Conservation (phyloP, 2,888 invertebrate genomes). For the Gnatocerus cornutus region DNA sequence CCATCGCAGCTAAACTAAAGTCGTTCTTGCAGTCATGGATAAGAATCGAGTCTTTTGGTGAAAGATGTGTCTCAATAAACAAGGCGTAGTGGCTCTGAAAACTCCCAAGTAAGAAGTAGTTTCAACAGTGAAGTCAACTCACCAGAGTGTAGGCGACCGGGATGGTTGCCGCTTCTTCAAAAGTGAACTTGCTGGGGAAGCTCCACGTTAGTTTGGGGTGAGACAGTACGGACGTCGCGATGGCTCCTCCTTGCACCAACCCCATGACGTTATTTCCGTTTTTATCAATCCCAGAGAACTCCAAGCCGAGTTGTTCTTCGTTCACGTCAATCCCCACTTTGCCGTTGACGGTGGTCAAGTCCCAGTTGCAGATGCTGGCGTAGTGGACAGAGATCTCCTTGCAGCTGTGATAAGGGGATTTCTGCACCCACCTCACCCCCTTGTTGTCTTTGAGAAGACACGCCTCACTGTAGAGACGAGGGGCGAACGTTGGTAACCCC, state of each 20-base stretch:
- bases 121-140: conserved; percentile 48
- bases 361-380: conserved; percentile 27
- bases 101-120: conserved; percentile 41
- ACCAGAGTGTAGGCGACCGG: conserved; percentile 78
- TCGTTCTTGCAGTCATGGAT: conserved; percentile 77
- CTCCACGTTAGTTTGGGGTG: conserved; percentile 72
- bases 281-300: conserved; percentile 77
- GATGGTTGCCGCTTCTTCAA: conserved; percentile 79
- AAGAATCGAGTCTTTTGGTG: conserved; percentile 54
- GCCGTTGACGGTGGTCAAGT: conserved; percentile 64
- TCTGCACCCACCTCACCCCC: conserved; percentile 79
- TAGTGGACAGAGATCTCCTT: conserved; percentile 29
- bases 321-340: conserved; percentile 94
- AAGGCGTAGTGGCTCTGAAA: conserved; percentile 58
- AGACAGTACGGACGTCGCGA: conserved; percentile 73
- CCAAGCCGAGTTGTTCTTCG: conserved; percentile 88
- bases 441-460: conserved; percentile 25
- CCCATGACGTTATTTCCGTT: conserved; percentile 72
- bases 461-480: conserved; percentile 71
- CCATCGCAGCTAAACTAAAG: conserved; percentile 95
- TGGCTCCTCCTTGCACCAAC: conserved; percentile 67
- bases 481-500: conserved; percentile 43
- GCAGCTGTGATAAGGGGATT: conserved; percentile 65
- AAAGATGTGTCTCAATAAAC: conserved; percentile 51
- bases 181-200: conserved; percentile 74